A percentile compares a stretch with the other conserved stretches of the same genome.
Evolutionary conservation across 2,113 vertebrate species (phyloP).

Genomic region (Amia ocellicauda): DNA sequence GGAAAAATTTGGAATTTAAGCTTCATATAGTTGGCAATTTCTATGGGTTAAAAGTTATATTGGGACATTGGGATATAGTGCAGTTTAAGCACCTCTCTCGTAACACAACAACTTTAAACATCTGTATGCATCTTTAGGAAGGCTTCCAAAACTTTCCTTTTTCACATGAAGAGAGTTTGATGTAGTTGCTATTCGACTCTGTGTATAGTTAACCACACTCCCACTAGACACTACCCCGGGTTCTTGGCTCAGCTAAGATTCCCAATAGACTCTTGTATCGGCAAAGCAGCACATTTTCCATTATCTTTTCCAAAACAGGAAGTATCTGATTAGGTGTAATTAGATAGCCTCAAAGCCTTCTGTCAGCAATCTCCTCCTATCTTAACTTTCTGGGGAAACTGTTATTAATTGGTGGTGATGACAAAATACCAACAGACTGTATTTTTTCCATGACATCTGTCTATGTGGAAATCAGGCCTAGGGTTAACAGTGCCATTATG

Average conservation of each 20-base stretch:
- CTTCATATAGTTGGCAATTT: too few relatives aligned
- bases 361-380: constrained; percentile 15
- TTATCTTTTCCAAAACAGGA: constrained; percentile 12
- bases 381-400: neutral
- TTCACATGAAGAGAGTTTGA: neutral
- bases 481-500: neutral
- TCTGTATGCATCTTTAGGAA: too few relatives aligned
- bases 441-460: neutral
- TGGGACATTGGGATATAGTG: too few relatives aligned
- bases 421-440: neutral
- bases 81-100: neutral
- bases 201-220: neutral
- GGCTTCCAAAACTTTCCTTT: neutral
- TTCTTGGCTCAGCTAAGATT: constrained; percentile 1
- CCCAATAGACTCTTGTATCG: neutral
- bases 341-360: constrained; percentile 1
- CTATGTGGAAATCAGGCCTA: neutral
- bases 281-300: constrained; percentile 8
- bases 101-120: neutral
- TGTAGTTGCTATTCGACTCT: neutral
- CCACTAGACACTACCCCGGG: neutral
- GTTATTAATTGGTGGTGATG: constrained; percentile 8
- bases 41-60: too few relatives aligned
- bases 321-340: constrained; percentile 19
- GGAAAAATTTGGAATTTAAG: too few relatives aligned